Percentiles rank a stretch among this genome's conserved stretches.
Conservation (phyloP, 2,113 vertebrate species). For the Sus scrofa region DNA sequence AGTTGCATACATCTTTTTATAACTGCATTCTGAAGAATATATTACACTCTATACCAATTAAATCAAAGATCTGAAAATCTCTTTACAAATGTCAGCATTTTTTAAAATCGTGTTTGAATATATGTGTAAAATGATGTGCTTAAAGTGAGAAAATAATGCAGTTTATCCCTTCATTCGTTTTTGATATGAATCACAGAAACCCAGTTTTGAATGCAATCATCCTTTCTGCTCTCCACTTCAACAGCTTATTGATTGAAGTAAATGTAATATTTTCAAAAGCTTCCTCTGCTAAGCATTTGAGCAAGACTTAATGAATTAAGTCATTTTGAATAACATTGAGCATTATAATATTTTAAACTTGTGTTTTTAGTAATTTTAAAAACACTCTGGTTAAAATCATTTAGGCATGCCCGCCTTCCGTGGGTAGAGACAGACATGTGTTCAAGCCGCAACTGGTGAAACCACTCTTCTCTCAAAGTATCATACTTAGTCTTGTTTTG, state of each 20-base stretch:
- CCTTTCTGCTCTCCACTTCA: not conserved
- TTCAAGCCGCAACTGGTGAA: not conserved
- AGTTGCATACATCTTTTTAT: not conserved
- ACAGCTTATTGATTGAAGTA: constrained; percentile 14
- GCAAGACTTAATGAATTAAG: not conserved
- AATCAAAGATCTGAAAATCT: not conserved
- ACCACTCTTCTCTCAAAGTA: not conserved
- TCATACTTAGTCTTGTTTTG: not conserved
- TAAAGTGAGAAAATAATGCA: not conserved
- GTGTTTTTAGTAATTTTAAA: not conserved
- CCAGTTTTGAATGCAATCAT: constrained; percentile 8
- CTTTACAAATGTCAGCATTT: not conserved
- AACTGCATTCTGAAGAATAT: not conserved
- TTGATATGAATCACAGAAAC: not conserved
- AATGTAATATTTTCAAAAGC: not conserved
- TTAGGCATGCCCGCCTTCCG: not conserved
- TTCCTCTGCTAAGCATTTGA: not conserved
- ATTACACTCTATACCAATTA: not conserved
- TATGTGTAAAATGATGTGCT: not conserved
- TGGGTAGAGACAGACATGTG: not conserved
- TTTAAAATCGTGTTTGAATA: no score
- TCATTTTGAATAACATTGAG: not conserved
- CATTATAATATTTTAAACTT: constrained; percentile 5
- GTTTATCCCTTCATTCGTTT: not conserved
- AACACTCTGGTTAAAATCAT: not conserved